phyloP scores from a whole-genome alignment of 2,113 vertebrate species.

The Propithecus coquereli region DNA sequence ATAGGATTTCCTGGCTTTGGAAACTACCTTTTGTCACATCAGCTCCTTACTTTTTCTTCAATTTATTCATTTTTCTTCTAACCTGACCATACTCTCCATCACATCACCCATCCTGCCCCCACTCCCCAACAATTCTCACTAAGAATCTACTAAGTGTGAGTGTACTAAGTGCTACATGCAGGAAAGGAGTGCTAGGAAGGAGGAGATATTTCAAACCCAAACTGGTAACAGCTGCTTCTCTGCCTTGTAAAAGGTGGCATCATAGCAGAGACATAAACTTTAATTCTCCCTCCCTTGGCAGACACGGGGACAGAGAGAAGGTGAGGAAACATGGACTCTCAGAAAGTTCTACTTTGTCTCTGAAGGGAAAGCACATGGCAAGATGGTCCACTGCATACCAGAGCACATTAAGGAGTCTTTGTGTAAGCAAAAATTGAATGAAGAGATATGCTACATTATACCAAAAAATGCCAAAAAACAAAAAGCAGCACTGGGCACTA shows the following conservation, averaged over 20 bases:
- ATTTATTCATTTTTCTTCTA: background rate
- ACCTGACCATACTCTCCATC: background rate
- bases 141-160: background rate
- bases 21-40: background rate
- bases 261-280: too few species aligned
- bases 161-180: background rate
- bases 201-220: background rate
- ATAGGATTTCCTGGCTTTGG: background rate
- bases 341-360: background rate
- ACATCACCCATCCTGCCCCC: too few species aligned
- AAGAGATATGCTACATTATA: background rate
- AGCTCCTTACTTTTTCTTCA: background rate
- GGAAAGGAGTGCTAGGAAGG: background rate
- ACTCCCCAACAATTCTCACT: background rate
- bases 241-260: background rate
- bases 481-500: background rate
- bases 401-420: background rate
- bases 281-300: background rate
- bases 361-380: background rate
- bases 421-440: background rate
- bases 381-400: fast-evolving
- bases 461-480: background rate
- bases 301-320: background rate
- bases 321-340: background rate
- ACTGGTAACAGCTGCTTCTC: background rate